Evolutionary conservation across 2,888 invertebrate species (phyloP).

Genomic region (Pterostichus madidus): DNA sequence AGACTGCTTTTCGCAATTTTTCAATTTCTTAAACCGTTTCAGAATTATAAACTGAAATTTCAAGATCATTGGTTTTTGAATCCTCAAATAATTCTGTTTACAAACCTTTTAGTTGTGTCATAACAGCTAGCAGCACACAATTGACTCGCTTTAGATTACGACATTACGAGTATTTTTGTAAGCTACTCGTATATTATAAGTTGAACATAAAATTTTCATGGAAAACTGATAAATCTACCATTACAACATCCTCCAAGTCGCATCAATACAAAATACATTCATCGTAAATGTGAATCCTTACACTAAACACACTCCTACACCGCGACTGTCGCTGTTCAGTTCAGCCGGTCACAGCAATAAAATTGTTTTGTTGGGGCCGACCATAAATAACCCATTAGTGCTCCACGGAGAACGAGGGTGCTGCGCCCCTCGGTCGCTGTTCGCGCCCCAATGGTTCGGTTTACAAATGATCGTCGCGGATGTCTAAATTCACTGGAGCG

Average conservation of each 20-base stretch:
- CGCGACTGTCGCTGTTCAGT: constrained; percentile 8
- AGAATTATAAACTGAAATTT: too few relatives aligned
- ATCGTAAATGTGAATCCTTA: not conserved
- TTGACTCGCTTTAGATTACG: too few relatives aligned
- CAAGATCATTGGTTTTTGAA: too few relatives aligned
- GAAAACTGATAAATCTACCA: constrained; percentile 20
- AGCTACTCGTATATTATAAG: too few relatives aligned
- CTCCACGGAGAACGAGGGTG: constrained; percentile 52
- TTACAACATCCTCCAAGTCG: constrained; percentile 5
- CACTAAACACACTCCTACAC: constrained; percentile 28
- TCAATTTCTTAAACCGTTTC: too few relatives aligned
- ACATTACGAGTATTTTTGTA: too few relatives aligned
- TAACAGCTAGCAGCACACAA: too few relatives aligned
- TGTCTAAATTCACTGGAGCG: constrained; percentile 65
- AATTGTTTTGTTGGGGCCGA: constrained; percentile 72
- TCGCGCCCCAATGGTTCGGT: constrained; percentile 65
- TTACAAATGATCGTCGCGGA: constrained; percentile 66
- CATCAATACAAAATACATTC: constrained; percentile 10
- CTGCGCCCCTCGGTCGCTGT: constrained; percentile 27
- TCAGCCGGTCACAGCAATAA: constrained; percentile 70
- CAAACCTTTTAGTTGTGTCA: too few relatives aligned
- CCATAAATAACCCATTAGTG: constrained; percentile 76
- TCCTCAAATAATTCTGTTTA: too few relatives aligned
- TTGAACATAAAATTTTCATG: constrained; percentile 11
- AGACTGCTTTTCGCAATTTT: too few relatives aligned